A percentile compares a stretch with the other conserved stretches of the same genome.
phyloP scores from a whole-genome alignment of 2,113 vertebrate species.

The Patagioenas fasciata region DNA sequence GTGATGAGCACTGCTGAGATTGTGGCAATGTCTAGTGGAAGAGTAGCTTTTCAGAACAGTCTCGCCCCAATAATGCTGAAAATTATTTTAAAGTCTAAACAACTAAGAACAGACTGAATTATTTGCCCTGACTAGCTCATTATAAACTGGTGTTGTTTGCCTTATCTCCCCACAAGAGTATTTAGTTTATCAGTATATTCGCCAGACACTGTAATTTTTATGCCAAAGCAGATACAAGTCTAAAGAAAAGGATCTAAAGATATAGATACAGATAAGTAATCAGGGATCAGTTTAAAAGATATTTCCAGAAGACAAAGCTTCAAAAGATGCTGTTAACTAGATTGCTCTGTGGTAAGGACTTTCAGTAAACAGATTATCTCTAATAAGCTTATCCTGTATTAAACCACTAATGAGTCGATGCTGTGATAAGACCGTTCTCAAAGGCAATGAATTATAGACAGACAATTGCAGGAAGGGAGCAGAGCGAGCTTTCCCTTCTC shows the following conservation, averaged over 20 bases:
- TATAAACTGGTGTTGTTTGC: not conserved
- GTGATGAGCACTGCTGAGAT: not conserved
- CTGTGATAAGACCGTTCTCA: slow-evolving; percentile 65
- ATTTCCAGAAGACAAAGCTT: slow-evolving; percentile 45
- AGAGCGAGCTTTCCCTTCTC: not conserved
- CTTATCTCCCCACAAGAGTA: not conserved
- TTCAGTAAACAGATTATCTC: slow-evolving; percentile 50
- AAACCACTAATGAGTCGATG: slow-evolving; percentile 62
- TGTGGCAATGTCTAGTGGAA: not conserved
- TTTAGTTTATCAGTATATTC: not conserved
- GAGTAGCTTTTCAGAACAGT: not conserved
- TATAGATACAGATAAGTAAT: slow-evolving; percentile 8
- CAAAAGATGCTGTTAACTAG: slow-evolving; percentile 52
- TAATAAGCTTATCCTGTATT: slow-evolving; percentile 70
- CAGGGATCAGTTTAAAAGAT: slow-evolving; percentile 38
- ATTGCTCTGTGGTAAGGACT: slow-evolving; percentile 38
- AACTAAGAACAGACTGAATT: not conserved
- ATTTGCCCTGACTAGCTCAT: not conserved
- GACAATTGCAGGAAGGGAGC: not conserved
- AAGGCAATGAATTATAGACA: slow-evolving; percentile 62
- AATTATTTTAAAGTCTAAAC: not conserved
- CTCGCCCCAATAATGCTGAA: not conserved
- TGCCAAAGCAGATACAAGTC: slow-evolving; percentile 16
- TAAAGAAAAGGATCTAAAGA: not conserved
- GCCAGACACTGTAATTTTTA: slow-evolving; percentile 30